Base-by-base conservation (phyloP, 2,888 invertebrate species). In the Anagyrus pseudococci region DNA sequence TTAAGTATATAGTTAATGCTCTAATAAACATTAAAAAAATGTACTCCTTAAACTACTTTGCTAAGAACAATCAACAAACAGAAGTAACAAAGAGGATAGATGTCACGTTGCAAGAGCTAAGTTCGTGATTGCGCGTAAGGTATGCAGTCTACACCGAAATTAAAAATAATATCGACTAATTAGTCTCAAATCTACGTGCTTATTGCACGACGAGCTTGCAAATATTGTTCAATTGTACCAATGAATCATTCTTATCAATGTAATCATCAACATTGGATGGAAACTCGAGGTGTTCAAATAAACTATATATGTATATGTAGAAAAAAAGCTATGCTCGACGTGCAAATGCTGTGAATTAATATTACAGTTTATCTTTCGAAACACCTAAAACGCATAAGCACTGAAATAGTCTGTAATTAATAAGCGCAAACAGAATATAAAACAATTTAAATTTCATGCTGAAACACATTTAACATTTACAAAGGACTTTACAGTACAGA, bases 41-140 rank as follows among this genome's bases (percentile, higher is more conserved):
- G 29, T 58, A 13, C 22, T 48, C 22, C 29, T 43, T 19, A 26
- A 46, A 29, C 46, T 55, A 46, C 8, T 33, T n/a, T 55, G 13
- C 26, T 17, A 23, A 4, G 17, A 40, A 40, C 13, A 47, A 40
- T 37, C 23, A 22, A 44, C 55, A 55, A 37, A 46, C 29, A 46
- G n/a, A 46, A 46, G 33, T 46, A 22, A 37, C 33, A 37, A 37
- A 37, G 13, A 37, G 33, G 33, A 37, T 37, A 37, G 2, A 17
- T 23, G n/a, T 25, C 22, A 47, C 3, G 7, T 37, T 33, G 37
- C 37, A 23, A 56, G 23, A 37, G 47, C 17, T 17, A 50, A 41
- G 17, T 20, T 17, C 46, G 44, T 59, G 46, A 59, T 33, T 53
- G 46, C 52, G 46, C 59, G 52, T 59, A 52, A 37, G 22, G 29